Percentiles rank a stretch among this genome's conserved stretches.
Conservation (phyloP, 1,140 invertebrate species). For the Drosophila murphyi region DNA sequence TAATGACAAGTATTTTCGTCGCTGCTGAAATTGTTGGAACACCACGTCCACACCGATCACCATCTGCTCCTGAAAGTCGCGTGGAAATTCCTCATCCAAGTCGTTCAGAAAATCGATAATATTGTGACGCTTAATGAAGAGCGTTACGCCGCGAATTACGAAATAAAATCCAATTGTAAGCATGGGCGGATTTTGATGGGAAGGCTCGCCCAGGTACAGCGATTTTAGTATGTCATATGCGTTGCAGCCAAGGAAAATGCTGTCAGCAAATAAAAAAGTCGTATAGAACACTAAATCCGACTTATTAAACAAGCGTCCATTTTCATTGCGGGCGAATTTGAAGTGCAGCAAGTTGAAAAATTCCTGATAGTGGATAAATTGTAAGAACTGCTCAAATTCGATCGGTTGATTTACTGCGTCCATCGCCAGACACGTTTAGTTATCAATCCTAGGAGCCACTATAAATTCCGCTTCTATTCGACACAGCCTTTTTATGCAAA, state of each 20-base stretch:
- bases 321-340: conserved; percentile 6
- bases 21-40: neutral
- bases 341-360: conserved; percentile 1
- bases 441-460: no score
- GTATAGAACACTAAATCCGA: neutral
- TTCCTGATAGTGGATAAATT: conserved; percentile 17
- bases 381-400: conserved; percentile 22
- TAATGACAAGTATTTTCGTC: no score
- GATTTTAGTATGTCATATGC: conserved; percentile 8
- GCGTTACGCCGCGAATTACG: conserved; percentile 43
- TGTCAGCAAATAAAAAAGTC: neutral
- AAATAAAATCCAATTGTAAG: conserved; percentile 50
- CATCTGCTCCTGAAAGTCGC: conserved; percentile 25
- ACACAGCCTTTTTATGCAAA: conserved; percentile 14
- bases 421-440: neutral
- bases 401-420: conserved; percentile 1
- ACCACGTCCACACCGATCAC: conserved; percentile 12
- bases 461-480: neutral
- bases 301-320: conserved; percentile 7
- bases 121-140: conserved; percentile 42
- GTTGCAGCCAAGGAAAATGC: conserved; percentile 23
- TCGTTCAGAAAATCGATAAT: conserved; percentile 43
- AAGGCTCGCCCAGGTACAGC: neutral
- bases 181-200: conserved; percentile 37
- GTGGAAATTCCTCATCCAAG: conserved; percentile 50